Evolutionary conservation across 2,113 vertebrate genomes (phyloP).

Genomic region (Chunga burmeisteri): DNA sequence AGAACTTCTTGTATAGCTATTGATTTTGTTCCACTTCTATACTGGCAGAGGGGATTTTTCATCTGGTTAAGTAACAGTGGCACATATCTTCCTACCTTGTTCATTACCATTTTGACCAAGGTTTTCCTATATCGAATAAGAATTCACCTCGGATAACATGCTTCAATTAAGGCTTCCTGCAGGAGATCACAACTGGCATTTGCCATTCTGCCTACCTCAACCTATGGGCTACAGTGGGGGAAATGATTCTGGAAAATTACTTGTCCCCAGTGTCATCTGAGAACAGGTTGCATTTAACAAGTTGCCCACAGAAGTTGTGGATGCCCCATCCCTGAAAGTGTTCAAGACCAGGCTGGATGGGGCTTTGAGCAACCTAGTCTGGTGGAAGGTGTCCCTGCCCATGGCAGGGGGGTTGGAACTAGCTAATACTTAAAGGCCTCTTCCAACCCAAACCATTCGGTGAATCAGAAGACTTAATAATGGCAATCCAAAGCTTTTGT

Average conservation of each 20-base stretch:
- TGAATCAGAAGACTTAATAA: not conserved
- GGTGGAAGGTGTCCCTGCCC: not conserved
- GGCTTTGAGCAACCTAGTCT: not conserved
- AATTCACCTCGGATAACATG: not conserved
- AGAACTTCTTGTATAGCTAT: not conserved
- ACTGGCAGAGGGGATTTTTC: not conserved
- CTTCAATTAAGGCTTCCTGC: not conserved
- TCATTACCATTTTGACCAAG: not conserved
- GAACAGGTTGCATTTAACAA: not conserved
- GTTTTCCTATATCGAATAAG: not conserved
- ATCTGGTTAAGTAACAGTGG: not conserved
- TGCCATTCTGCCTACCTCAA: not conserved
- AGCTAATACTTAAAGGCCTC: not conserved
- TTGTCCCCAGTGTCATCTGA: not conserved
- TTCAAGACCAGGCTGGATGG: not conserved
- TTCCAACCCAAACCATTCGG: not conserved
- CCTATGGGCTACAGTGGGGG: not conserved
- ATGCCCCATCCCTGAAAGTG: not conserved
- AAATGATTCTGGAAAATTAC: not conserved
- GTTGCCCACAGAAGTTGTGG: not conserved
- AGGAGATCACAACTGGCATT: accelerated
- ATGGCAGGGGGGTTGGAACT: not conserved
- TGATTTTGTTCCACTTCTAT: not conserved
- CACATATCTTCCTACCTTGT: not conserved
- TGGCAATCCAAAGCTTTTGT: not conserved